phyloP scores from a whole-genome alignment of 1,140 invertebrate species.

The Cotesia glomerata region DNA sequence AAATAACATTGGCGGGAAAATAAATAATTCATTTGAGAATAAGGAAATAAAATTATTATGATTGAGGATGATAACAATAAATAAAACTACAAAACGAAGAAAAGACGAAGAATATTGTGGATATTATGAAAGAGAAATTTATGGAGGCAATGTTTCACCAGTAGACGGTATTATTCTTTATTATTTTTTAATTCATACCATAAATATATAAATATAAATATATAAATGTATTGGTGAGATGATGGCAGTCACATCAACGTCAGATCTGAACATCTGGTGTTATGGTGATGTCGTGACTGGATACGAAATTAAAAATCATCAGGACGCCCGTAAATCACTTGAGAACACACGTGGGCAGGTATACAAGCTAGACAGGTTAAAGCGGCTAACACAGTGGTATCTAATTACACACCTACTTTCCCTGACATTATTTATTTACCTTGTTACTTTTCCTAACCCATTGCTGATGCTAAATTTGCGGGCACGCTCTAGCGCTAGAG shows the following conservation, averaged over 20 bases:
- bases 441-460: slow-evolving; percentile 9
- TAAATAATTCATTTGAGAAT: too few relatives aligned
- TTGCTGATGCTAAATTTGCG: background rate
- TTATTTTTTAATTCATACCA: too few relatives aligned
- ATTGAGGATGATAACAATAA: background rate
- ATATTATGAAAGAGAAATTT: slow-evolving; percentile 5
- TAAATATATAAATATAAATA: too few relatives aligned
- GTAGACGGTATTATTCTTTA: too few relatives aligned
- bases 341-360: background rate
- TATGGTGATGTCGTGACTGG: slow-evolving; percentile 1
- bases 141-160: background rate
- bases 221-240: background rate
- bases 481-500: too few relatives aligned
- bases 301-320: slow-evolving; percentile 12
- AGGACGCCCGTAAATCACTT: slow-evolving; percentile 13
- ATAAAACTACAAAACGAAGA: background rate
- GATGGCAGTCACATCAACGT: slow-evolving; percentile 14
- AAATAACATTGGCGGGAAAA: too few relatives aligned
- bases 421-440: slow-evolving; percentile 31
- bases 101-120: background rate
- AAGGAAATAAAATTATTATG: background rate
- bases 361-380: slow-evolving; percentile 19
- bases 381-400: slow-evolving; percentile 16
- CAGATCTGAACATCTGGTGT: slow-evolving; percentile 12
- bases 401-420: slow-evolving; percentile 35